Percentiles rank a stretch among this genome's conserved stretches.
phyloP scores from a whole-genome alignment of 1,140 invertebrate genomes.

The Drosophila ficusphila region DNA sequence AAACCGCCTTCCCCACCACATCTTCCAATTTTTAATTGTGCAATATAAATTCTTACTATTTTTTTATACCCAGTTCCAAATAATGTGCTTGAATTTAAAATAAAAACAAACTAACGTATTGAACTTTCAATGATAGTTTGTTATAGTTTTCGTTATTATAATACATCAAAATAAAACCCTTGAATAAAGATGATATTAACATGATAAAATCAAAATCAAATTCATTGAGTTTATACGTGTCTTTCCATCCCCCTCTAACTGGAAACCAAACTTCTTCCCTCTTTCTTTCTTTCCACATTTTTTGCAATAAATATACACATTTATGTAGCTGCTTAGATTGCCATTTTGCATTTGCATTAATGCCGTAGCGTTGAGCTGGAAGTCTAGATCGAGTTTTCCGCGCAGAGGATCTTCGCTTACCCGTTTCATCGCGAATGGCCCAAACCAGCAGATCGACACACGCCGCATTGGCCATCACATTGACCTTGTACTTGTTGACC shows the following conservation, averaged over 20 bases:
- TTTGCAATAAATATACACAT: conserved; percentile 1
- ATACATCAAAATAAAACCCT: not conserved
- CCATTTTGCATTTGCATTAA: conserved; percentile 21
- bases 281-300: conserved; percentile 2
- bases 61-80: no score
- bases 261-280: not conserved
- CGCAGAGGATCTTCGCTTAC: conserved; percentile 85
- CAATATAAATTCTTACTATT: no score
- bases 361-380: conserved; percentile 33
- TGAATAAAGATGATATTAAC: not conserved
- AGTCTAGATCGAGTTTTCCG: not conserved
- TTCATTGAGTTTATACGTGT: not conserved
- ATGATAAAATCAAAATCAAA: not conserved
- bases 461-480: conserved; percentile 98
- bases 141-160: no score
- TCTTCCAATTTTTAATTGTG: no score
- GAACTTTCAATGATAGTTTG: no score
- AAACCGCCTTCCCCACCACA: no score
- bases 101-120: no score
- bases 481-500: conserved; percentile 96
- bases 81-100: no score
- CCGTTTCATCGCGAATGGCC: conserved; percentile 98
- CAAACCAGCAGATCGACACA: conserved; percentile 99
- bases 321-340: conserved; percentile 1
- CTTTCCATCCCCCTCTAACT: not conserved